Base-by-base conservation (phyloP, 2,113 vertebrate species). In the Motacilla tschutschensis region DNA sequence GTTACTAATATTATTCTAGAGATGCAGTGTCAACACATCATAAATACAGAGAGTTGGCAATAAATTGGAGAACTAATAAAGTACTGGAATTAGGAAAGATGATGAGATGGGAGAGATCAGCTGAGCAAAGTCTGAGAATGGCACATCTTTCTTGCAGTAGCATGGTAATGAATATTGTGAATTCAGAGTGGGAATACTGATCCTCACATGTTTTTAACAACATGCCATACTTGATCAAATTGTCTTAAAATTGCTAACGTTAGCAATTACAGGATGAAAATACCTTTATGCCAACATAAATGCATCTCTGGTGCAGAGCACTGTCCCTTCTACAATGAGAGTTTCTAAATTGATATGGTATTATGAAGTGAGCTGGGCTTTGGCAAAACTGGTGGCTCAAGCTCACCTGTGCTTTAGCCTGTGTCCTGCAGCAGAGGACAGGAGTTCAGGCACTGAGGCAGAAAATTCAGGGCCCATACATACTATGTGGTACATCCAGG, bases 41-140 rank as follows among this genome's bases (percentile, higher is more conserved):
- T 17, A 82, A 41, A 55, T 89, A 47, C 25, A 59, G 41, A 67
- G 28, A 70, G 20, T 28, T 77, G 47, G 60, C 79, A 87, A 66
- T 78, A 89, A 79, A 86, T 64, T 80, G 41, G 41, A 60, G 41
- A 83, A 75, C 29, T 88, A 53, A 91, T 82, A 75, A 83, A 58
- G 55, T 59, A 40, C 38, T 86, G 47, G 47, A 77, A 70, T 87
- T 70, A 66, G 57, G 33, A 53, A 80, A 17, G 65, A 47, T 77
- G 17, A 82, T 83, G 71, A 90, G 60, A 73, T 82, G 48, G 14
- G 73, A 79, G 43, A 85, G 51, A 85, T 85, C 51, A 90, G 21
- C 35, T 79, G 79, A 76, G 22, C 8, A 7, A 81, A 88, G 63
- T 59, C 47, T 59, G 40, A 66, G 70, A 87, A 51, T 47, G 82